phyloP scores from a whole-genome alignment of 1,140 invertebrate species.

The Conus betulinus region DNA sequence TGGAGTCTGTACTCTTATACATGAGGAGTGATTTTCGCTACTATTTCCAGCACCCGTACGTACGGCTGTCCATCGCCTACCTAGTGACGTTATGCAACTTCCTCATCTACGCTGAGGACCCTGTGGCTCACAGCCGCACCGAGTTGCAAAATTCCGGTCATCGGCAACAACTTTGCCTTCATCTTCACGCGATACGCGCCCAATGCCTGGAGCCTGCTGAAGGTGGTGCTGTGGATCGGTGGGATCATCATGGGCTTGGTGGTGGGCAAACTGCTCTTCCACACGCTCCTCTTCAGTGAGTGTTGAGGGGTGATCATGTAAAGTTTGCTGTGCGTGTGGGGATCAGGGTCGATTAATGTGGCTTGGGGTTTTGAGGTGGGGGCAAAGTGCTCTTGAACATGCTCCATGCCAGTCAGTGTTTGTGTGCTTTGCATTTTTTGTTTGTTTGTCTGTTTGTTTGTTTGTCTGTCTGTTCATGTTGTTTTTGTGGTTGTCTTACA shows the following conservation, averaged over 20 bases:
- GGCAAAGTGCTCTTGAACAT: background rate
- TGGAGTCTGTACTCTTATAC: constrained; percentile 70
- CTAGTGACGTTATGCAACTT: constrained; percentile 80
- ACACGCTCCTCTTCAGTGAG: constrained; percentile 70
- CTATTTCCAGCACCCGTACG: constrained; percentile 80
- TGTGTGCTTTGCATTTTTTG: no score
- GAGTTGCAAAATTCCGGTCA: constrained; percentile 78
- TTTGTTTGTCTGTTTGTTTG: no score
- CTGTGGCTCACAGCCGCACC: constrained; percentile 78
- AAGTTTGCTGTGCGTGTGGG: no score
- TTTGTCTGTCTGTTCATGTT: no score
- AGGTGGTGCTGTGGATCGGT: constrained; percentile 78
- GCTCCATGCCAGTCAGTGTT: no score
- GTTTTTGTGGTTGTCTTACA: no score
- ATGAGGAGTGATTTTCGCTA: constrained; percentile 78
- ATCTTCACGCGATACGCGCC: constrained; percentile 77
- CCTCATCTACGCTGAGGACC: constrained; percentile 80
- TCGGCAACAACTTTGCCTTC: constrained; percentile 79
- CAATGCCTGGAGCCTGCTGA: constrained; percentile 78
- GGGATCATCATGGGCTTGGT: constrained; percentile 77
- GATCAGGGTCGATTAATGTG: no score
- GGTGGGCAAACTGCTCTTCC: constrained; percentile 78
- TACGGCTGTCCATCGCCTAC: constrained; percentile 78
- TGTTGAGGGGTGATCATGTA: constrained; percentile 26
- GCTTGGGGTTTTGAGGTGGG: no score